Percentiles rank a stretch among this genome's conserved stretches.
Evolutionary conservation across 2,797 vertebrate species (phyloP).

Genomic region (Centroberyx gerrardi): DNA sequence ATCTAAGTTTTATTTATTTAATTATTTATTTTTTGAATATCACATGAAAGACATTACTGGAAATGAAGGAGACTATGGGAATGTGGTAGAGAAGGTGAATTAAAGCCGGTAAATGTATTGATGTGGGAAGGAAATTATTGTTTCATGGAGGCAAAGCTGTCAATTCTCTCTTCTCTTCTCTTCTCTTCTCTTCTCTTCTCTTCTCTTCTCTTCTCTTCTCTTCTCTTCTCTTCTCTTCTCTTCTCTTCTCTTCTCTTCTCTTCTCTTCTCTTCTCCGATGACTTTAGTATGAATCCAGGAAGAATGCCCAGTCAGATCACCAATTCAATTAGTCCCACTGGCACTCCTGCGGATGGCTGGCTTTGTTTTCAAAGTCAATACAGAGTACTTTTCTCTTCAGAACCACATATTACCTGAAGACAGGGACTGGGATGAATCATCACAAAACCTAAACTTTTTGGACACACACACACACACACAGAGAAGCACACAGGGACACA

Average conservation of each 20-base stretch:
- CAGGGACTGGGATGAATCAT: constrained; percentile 24
- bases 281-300: constrained; percentile 33
- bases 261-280: constrained; percentile 1
- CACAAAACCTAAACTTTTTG: constrained; percentile 36
- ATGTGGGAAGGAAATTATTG: neutral
- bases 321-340: constrained; percentile 49
- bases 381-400: constrained; percentile 7
- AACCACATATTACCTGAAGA: constrained; percentile 34
- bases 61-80: neutral
- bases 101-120: constrained; percentile 7
- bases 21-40: too few species aligned
- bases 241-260: neutral
- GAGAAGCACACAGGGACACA: neutral
- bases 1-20: neutral
- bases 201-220: too few species aligned
- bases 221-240: too few species aligned
- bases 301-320: constrained; percentile 34
- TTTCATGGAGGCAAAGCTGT: neutral
- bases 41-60: too few species aligned
- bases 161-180: too few species aligned
- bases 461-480: constrained; percentile 15
- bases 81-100: neutral
- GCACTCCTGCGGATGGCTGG: constrained; percentile 26
- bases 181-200: too few species aligned
- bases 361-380: constrained; percentile 52